Percentiles rank a stretch among this genome's conserved stretches.
Conservation (phyloP, 2,888 invertebrate genomes). For the Drosophila kanekoi region DNA sequence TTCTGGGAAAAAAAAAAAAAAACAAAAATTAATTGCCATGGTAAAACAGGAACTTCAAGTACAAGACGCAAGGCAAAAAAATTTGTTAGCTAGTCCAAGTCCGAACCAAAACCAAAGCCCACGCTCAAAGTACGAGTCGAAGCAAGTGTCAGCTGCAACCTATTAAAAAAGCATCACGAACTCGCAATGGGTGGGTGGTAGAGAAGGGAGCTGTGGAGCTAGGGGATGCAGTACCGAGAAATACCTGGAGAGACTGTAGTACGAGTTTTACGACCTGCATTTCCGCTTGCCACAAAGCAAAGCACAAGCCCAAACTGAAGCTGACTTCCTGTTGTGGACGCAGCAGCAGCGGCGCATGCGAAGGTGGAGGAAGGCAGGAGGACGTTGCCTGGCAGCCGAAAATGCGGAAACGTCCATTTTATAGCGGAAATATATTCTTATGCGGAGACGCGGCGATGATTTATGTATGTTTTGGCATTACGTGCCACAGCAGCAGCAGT, state of each 20-base stretch:
- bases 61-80: slow-evolving; percentile 33
- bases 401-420: slow-evolving; percentile 82
- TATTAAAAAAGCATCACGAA: slow-evolving; percentile 70
- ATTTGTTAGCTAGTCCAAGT: slow-evolving; percentile 39
- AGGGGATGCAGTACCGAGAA: slow-evolving; percentile 2
- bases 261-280: slow-evolving; percentile 63
- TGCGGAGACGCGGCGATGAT: slow-evolving; percentile 79
- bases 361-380: background rate
- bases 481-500: slow-evolving; percentile 47
- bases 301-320: slow-evolving; percentile 52
- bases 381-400: slow-evolving; percentile 48
- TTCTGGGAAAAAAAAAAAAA: slow-evolving; percentile 32
- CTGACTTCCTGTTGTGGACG: slow-evolving; percentile 73
- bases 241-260: slow-evolving; percentile 37
- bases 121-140: slow-evolving; percentile 3
- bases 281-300: slow-evolving; percentile 66
- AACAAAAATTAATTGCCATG: slow-evolving; percentile 65
- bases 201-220: background rate
- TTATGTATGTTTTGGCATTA: slow-evolving; percentile 79
- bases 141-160: slow-evolving; percentile 67
- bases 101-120: slow-evolving; percentile 7
- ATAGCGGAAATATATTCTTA: slow-evolving; percentile 82
- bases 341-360: slow-evolving; percentile 9
- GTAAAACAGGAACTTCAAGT: slow-evolving; percentile 46
- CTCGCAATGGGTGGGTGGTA: background rate